These are phyloP conservation scores for Python bivittatus DNA, from an alignment of 2,113 vertebrate genomes.

Conservation along the genomic window DNA sequence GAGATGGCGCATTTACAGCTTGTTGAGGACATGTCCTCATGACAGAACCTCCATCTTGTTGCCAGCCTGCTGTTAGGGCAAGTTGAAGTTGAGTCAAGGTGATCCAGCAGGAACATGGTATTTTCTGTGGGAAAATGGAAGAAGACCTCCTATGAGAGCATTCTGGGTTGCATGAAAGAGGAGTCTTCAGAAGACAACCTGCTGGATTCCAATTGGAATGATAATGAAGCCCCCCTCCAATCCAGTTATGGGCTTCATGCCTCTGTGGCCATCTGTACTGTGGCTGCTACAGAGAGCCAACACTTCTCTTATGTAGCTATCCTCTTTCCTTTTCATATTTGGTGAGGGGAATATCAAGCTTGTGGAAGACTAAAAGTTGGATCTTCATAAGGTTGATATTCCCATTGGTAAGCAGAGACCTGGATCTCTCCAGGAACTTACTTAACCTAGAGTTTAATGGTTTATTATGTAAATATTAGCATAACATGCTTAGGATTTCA, in stretches of 20 bases:
- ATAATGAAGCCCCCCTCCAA: neutral
- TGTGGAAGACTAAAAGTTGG: too few species aligned
- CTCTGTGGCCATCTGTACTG: neutral
- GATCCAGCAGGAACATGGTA: neutral
- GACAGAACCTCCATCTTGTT: neutral
- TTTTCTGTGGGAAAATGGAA: neutral
- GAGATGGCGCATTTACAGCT: neutral
- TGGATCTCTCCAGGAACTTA: too few species aligned
- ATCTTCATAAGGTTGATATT: too few species aligned
- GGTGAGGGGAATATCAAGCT: too few species aligned
- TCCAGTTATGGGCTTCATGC: neutral
- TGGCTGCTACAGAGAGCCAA: too few species aligned
- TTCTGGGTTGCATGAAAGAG: neutral
- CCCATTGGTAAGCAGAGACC: too few species aligned
- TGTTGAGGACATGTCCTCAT: neutral
- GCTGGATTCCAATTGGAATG: neutral
- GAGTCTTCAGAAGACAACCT: neutral
- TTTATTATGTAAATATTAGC: too few species aligned
- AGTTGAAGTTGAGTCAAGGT: neutral
- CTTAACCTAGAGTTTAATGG: too few species aligned
- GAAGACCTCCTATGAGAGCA: neutral
- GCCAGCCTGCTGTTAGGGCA: neutral
- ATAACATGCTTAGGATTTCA: too few species aligned
- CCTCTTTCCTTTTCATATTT: too few species aligned
- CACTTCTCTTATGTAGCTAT: too few species aligned